A percentile compares a stretch with the other conserved stretches of the same genome.
Evolutionary conservation across 2,113 vertebrate species (phyloP).

Genomic region (Grantiella picta): DNA sequence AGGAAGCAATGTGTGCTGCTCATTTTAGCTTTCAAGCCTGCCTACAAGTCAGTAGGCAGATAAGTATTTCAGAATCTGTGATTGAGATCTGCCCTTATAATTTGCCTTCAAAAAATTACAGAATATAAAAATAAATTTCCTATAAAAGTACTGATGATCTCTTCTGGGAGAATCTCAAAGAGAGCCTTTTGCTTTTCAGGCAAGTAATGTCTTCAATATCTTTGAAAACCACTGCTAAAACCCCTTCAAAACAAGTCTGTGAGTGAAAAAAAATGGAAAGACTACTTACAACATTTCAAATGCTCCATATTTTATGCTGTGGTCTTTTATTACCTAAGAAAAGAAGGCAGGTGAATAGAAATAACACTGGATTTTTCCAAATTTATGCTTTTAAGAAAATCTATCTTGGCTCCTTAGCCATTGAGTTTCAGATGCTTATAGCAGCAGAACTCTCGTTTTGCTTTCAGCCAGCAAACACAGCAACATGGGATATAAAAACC

Average conservation of each 20-base stretch:
- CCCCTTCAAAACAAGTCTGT: background rate
- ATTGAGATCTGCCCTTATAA: background rate
- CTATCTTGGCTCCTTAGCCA: background rate
- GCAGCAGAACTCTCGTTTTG: background rate
- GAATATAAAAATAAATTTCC: constrained; percentile 27
- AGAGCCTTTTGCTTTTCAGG: background rate
- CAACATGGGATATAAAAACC: background rate
- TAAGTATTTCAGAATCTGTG: background rate
- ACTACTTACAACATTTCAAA: background rate
- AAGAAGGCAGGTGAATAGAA: background rate
- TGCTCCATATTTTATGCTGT: background rate
- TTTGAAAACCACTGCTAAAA: background rate
- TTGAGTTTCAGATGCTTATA: background rate
- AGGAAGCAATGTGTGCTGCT: background rate
- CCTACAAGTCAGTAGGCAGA: constrained; percentile 38
- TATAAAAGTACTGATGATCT: background rate
- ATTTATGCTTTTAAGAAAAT: background rate
- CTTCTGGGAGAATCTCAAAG: background rate
- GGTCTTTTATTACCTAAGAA: background rate
- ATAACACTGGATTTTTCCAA: background rate
- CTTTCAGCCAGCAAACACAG: background rate
- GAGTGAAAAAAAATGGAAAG: background rate
- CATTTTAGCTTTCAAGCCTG: constrained; percentile 1
- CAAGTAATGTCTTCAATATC: background rate
- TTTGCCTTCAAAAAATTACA: background rate